Evolutionary conservation across 2,797 vertebrate genomes (phyloP), one percentile per base, ranked within the genome.

Genomic region (Sebastes minor): DNA sequence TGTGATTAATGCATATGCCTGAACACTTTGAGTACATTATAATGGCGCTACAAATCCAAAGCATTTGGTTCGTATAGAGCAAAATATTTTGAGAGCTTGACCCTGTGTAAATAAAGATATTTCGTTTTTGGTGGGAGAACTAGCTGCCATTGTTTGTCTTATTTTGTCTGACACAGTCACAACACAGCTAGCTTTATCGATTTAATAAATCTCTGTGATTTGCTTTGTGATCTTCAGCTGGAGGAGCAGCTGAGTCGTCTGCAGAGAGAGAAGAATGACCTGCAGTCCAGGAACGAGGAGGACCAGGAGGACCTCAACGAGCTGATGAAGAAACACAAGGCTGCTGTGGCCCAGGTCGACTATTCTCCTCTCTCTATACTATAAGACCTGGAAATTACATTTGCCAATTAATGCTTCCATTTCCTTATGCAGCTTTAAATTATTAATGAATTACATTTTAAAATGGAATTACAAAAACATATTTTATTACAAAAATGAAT

Each of bases 231-330:
- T 3, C 8, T 59, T 70, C 94, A 99, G 98, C 95, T 99, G 94
- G 98, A 99, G 91, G 98, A 99, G 88, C 98, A 99, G 95, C 84
- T 99, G 92, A 98, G 98, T 88, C 97, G 98, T 60, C 90, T 98
- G 74, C 98, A 99, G 90, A 95, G 98, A 57, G 98, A 99, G 94
- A 99, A 98, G 93, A 99, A 99, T 0, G 98, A 99, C 86, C 91
- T 98, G 65, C 98, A 99, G 95, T 98, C 97, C 46, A 95, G 97
- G 30, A 96, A 98, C 93, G 98, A 99, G 86, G 98, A 99, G 70
- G 98, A 99, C 87, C 98, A 99, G 92, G 98, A 99, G 85, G 98
- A 99, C 92, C 96, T 99, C 91, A 99, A 99, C 0, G 98, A 99
- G 85, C 95, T 99, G 84, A 98, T 99, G 97, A 99, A 99, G 95